Conservation (phyloP, 2,113 vertebrate species). For the Oryzias curvinotus region DNA sequence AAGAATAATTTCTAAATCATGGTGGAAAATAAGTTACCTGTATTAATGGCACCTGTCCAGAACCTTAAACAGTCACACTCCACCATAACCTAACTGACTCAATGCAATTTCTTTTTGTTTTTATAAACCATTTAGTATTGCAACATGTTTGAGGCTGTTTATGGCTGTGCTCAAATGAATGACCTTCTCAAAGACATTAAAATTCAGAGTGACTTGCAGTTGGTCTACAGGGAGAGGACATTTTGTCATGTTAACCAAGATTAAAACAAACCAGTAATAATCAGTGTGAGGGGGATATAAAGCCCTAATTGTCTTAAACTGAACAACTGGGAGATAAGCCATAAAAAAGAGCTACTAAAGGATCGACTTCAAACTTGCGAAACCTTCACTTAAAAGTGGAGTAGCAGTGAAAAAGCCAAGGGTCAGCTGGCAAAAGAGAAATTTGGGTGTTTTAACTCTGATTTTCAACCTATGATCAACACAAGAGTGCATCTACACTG, state of each 20-base stretch:
- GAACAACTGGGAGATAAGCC: neutral
- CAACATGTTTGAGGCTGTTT: constrained; percentile 5
- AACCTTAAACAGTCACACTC: no score
- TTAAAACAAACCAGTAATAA: neutral
- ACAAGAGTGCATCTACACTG: constrained; percentile 1
- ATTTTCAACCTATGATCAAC: constrained; percentile 19
- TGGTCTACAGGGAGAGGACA: neutral
- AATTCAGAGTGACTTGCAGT: constrained; percentile 7
- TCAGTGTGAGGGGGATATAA: neutral
- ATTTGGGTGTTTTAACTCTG: neutral
- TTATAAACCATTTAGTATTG: no score
- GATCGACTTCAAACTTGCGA: neutral
- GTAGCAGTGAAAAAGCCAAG: neutral
- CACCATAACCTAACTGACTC: no score
- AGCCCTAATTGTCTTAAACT: no score
- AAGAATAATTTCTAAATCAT: no score
- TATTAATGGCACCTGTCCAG: no score
- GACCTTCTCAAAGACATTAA: constrained; percentile 19
- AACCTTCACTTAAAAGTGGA: neutral
- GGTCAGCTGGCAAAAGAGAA: constrained; percentile 5
- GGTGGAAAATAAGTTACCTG: no score
- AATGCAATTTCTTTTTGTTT: no score
- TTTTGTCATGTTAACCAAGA: neutral
- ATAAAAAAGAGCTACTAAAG: neutral
- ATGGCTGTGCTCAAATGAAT: constrained; percentile 3